Evolutionary conservation across 2,888 invertebrate species (phyloP).

Genomic region (Hirtodrosophila duncani): DNA sequence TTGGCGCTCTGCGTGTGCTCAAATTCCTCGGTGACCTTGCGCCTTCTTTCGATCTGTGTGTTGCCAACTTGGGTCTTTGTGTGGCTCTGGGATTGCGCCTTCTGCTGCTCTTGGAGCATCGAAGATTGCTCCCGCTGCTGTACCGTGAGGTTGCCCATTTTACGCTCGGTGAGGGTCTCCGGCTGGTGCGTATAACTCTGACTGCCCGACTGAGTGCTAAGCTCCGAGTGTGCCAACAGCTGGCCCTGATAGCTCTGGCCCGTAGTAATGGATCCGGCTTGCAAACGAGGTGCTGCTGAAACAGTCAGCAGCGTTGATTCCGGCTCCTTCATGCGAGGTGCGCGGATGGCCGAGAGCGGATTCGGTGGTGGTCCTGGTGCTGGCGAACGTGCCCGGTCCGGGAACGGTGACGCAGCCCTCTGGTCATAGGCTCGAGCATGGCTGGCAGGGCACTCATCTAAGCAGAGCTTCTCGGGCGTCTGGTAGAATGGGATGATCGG

Average conservation of each 20-base stretch:
- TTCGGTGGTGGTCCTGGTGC: conserved; percentile 86
- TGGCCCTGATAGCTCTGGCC: conserved; percentile 77
- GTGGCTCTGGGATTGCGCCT: conserved; percentile 75
- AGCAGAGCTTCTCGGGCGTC: conserved; percentile 83
- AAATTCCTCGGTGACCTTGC: conserved; percentile 83
- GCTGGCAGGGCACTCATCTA: conserved; percentile 83
- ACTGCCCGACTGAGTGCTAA: conserved; percentile 77
- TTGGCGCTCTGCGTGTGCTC: conserved; percentile 83
- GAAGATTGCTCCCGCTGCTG: conserved; percentile 79
- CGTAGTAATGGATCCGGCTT: conserved; percentile 77
- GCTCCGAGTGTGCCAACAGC: conserved; percentile 78
- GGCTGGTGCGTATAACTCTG: conserved; percentile 79
- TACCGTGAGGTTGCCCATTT: conserved; percentile 79
- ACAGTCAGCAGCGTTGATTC: conserved; percentile 53
- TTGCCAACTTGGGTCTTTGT: conserved; percentile 80
- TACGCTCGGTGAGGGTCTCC: conserved; percentile 79
- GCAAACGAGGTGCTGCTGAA: conserved; percentile 55
- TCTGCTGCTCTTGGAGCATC: conserved; percentile 75
- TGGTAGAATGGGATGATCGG: conserved; percentile 89
- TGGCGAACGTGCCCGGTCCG: conserved; percentile 84
- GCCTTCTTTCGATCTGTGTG: conserved; percentile 82
- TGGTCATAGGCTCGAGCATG: conserved; percentile 82
- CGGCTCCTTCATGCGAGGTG: conserved; percentile 82
- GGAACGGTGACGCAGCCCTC: conserved; percentile 83
- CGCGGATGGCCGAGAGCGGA: conserved; percentile 82